Base-by-base conservation (phyloP, 2,113 vertebrate species). In the Platysternon megacephalum region DNA sequence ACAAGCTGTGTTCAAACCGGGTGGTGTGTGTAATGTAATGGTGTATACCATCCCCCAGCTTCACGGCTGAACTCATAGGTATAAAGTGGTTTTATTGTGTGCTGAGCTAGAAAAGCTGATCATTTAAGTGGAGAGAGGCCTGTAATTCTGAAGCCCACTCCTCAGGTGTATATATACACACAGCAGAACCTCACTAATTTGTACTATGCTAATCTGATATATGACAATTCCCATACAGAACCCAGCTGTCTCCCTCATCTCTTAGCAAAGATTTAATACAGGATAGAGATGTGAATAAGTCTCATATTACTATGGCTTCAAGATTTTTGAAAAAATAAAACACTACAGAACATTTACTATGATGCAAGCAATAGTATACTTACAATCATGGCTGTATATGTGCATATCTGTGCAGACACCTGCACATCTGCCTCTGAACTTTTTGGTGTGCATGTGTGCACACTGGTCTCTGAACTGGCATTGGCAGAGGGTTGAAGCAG, bases 371-470 rank as follows among this genome's bases (percentile, higher is more conserved):
- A 1, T 35, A 51, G 61, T 86, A 84, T 35, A 49, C 95, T 89
- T 78, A 85, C 90, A 81, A 91, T 32, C 68, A 8, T 29, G 56
- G 58, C 81, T 88, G 93, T 61, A 84, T 83, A 58, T 42, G 82
- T 78, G 94, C 35, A 82, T 2, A 2, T 46, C 39, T 78, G 87
- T 93, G 91, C 76, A 79, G 82, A 82, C 42, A 88, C 74, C 13
- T 21, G 78, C 2, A 13, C 78, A 14, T 49, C 28, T 68, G 35
- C 32, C 13, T 49, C 8, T 16, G 29, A 16, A 48, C 12, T 10
- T 32, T 49, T 86, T 35, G 13, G 35, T 56, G 56, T 9, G 95
- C 53, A 90, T 56, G 79, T 86, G 14, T 2, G 78, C 53, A 82
- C n/a, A 42, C n/a, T 14, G 28, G 68, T 22, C 79, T 81, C 82